Evolutionary conservation across 2,113 vertebrate genomes (phyloP), one percentile per base, ranked within the genome.

Genomic region (Columba livia): DNA sequence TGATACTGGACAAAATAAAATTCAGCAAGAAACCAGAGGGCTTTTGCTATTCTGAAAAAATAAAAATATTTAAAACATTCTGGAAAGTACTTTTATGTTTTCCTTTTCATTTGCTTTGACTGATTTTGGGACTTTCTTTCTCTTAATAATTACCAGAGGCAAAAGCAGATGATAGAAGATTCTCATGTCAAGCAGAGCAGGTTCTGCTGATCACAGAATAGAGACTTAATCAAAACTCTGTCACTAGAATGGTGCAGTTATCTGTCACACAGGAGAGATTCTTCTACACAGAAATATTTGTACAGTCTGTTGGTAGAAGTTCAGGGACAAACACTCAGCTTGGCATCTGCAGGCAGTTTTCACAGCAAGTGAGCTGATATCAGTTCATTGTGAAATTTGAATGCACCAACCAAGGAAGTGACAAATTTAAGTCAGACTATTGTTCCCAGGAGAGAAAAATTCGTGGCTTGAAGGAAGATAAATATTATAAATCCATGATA

Each of bases 401-500:
- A 91, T 93, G 82, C 31, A 72, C 32, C 24, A 21, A 75, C 80
- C 70, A 94, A 74, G 78, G 58, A 94, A 92, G 74, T 42, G 48
- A 92, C 28, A 89, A 96, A 84, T 85, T 85, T 61, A 88, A 89
- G 32, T 89, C 80, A 81, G 36, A 66, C 11, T 77, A 26, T 67
- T 85, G 56, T 69, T 94, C 31, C 16, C 42, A 51, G 24, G 2
- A 14, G 40, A 75, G 47, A 96, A 12, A 70, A 61, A 72, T 88
- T 94, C 95, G 42, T 94, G 61, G 3, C 51, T 50, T 83, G 51
- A 92, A 80, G 21, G 18, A 74, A 84, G 38, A 81, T 51, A 92
- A 96, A 53, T 78, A 57, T 66, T 74, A 86, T 73, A 87, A 58
- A 84, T 83, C 61, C 51, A 94, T 87, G 61, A 88, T 73, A 91